Conservation (phyloP, 1,140 invertebrate genomes). For the Drosophila setifemur region DNA sequence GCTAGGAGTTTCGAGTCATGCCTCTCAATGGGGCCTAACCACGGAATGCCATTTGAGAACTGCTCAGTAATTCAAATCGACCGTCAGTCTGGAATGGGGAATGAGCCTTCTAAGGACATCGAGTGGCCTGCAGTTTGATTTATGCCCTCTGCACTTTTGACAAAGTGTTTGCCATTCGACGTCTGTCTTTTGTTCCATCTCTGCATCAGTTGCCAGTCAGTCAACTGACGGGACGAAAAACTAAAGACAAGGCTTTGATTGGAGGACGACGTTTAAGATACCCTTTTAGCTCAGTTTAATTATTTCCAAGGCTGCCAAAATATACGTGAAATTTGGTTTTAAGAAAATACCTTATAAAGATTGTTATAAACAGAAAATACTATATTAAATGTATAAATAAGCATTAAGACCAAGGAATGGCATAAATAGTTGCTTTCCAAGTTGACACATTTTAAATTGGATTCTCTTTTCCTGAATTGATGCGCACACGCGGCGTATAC, state of each 20-base stretch:
- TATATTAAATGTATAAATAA: too few relatives aligned
- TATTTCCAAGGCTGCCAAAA: too few relatives aligned
- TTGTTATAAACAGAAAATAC: too few relatives aligned
- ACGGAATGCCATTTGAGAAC: constrained; percentile 8
- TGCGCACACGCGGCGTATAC: constrained; percentile 9
- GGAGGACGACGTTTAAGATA: neutral
- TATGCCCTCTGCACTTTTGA: constrained; percentile 69
- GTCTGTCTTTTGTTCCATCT: constrained; percentile 26
- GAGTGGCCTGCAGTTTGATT: constrained; percentile 59
- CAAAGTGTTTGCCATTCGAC: constrained; percentile 67
- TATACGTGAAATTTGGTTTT: too few relatives aligned
- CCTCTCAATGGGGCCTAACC: constrained; percentile 30
- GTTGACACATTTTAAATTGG: constrained; percentile 1
- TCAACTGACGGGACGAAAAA: constrained; percentile 6
- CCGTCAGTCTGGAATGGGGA: constrained; percentile 19
- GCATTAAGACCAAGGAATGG: too few relatives aligned
- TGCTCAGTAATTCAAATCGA: constrained; percentile 53
- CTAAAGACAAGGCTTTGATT: neutral
- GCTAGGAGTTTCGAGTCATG: constrained; percentile 12
- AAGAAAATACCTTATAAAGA: too few relatives aligned
- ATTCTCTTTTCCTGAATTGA: neutral
- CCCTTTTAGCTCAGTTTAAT: too few relatives aligned
- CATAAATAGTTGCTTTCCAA: too few relatives aligned
- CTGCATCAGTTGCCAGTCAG: constrained; percentile 4
- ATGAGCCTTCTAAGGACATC: neutral